A percentile compares a stretch with the other conserved stretches of the same genome.
These are phyloP conservation scores for Ormyrus labotus DNA, from an alignment of 2,888 invertebrate species.

Conservation along the genomic window DNA sequence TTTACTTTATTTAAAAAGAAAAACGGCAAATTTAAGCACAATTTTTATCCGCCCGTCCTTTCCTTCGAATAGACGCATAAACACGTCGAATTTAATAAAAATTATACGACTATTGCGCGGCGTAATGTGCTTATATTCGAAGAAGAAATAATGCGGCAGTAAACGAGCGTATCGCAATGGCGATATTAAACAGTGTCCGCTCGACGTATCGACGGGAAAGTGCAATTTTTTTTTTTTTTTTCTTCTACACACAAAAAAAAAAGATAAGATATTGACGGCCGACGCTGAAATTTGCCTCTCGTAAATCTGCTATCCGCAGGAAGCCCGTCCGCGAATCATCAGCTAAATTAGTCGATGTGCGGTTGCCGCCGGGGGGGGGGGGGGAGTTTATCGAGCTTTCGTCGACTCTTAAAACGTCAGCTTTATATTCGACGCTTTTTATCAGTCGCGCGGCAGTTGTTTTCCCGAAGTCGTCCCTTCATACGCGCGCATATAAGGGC, in stretches of 20 bases:
- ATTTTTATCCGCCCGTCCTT: no score
- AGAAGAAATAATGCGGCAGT: not conserved
- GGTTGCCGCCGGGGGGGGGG: no score
- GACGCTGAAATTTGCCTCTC: slow-evolving; percentile 11
- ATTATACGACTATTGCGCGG: no score
- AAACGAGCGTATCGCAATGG: not conserved
- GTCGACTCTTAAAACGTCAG: not conserved
- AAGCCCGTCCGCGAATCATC: not conserved
- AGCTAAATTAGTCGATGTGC: slow-evolving; percentile 1
- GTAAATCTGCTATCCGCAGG: not conserved
- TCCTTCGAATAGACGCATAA: no score
- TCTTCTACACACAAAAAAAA: no score
- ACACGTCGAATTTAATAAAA: no score
- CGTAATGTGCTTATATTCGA: not conserved
- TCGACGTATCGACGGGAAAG: slow-evolving; percentile 4
- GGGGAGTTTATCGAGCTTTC: not conserved
- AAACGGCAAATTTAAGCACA: no score
- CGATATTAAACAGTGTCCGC: not conserved
- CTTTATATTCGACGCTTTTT: not conserved
- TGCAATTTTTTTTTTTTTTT: not conserved
- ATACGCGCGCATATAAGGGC: not conserved
- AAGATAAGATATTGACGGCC: not conserved
- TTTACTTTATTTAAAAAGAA: no score
- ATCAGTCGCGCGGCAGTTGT: not conserved
- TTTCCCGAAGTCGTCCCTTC: not conserved